Conservation (phyloP, 1,140 invertebrate genomes). For the Ips nitidus region DNA sequence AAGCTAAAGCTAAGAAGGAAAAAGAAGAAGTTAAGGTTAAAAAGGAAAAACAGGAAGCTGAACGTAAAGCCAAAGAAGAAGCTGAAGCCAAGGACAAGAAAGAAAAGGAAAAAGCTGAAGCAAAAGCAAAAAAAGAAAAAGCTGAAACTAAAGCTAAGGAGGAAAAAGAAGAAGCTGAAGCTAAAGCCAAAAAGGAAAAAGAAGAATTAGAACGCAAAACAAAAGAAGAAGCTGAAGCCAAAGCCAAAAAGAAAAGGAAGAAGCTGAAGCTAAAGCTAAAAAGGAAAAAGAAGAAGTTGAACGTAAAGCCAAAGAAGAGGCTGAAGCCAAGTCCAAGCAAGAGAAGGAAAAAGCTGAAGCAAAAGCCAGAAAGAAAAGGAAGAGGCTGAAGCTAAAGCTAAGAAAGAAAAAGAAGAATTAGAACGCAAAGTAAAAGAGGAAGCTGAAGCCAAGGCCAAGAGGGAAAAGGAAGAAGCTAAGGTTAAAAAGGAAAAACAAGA, state of each 20-base stretch:
- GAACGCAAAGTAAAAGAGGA: slow-evolving; percentile 37
- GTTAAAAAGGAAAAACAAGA: slow-evolving; percentile 20
- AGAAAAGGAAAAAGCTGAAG: slow-evolving; percentile 34
- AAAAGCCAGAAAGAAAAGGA: slow-evolving; percentile 34
- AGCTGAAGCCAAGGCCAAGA: slow-evolving; percentile 32
- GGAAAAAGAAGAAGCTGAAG: slow-evolving; percentile 15
- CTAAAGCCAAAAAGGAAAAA: slow-evolving; percentile 16
- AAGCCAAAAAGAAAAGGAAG: slow-evolving; percentile 14
- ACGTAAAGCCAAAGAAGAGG: slow-evolving; percentile 40
- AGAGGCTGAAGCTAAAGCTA: slow-evolving; percentile 30
- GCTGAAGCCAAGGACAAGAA: slow-evolving; percentile 38
- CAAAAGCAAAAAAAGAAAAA: slow-evolving; percentile 11
- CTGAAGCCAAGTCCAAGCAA: slow-evolving; percentile 35
- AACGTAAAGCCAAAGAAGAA: slow-evolving; percentile 30
- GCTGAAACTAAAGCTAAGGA: no score
- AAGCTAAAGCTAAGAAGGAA: slow-evolving; percentile 28
- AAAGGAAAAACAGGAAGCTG: slow-evolving; percentile 35
- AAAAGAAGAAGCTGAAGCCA: slow-evolving; percentile 24
- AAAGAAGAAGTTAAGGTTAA: slow-evolving; percentile 34
- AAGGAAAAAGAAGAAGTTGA: slow-evolving; percentile 31
- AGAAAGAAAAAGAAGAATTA: slow-evolving; percentile 34
- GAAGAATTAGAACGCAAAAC: slow-evolving; percentile 24
- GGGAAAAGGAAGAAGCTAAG: slow-evolving; percentile 36
- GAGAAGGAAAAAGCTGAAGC: slow-evolving; percentile 40
- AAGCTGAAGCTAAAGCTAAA: slow-evolving; percentile 19